Base-by-base conservation (phyloP, 1,140 invertebrate genomes). In the Halictus rubicundus region DNA sequence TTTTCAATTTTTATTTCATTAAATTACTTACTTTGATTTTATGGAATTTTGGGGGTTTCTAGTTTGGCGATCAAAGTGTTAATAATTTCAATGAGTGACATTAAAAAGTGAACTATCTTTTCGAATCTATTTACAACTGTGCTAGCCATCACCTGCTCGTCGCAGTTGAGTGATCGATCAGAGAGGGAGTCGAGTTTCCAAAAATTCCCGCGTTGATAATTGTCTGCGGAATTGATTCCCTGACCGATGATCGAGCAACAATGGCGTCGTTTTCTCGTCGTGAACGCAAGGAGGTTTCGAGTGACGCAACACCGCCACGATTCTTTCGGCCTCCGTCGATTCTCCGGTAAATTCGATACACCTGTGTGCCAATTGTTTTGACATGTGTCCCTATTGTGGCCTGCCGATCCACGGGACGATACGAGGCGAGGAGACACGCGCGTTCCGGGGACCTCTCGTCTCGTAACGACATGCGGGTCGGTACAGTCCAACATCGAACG, bases 301-400 rank as follows among this genome's bases (percentile, higher is more conserved):
- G 61, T 86, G 85, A 86, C 85, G 85, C 77, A 86, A 86, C 65
- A 25, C 32, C 66, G 68, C 60, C 27, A 63, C 84, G 85, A 83
- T 86, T 86, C 83, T 85, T 85, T 86, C 64, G 72, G 69, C 57
- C 71, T 77, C 88, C 83, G 81, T 78, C 81, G 75, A 81, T 83
- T 89, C 81, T 61, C 85, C 84, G 76, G 78, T 90, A 87, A 73
- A 88, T 89, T 86, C 84, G 85, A 83, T 89, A 88, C 91, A 92
- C 91, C 90, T 92, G 91, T 91, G 87, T 86, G 81, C 83, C 87
- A 86, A 92, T 92, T 92, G 92, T 92, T 92, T 92, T 91, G 91
- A 91, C 91, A 91, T 91, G 89, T 92, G 91, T 89, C 86, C 84
- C 87, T 78, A 89, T 91, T 92, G 90, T 91, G 64, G 59, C 72